Conservation (phyloP, 1,140 invertebrate genomes). For the Drosophila gunungcola region DNA sequence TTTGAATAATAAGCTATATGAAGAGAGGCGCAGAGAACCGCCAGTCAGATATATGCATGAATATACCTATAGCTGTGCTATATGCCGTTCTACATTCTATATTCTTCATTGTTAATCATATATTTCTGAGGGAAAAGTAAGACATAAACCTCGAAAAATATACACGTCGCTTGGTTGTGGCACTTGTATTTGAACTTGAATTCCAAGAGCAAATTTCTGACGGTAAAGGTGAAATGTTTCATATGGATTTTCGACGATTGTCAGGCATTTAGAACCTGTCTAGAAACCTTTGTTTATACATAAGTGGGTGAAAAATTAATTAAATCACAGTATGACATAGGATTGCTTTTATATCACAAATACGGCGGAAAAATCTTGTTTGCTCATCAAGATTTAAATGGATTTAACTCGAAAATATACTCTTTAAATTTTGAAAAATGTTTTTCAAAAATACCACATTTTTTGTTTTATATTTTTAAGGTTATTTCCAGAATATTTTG, state of each 20-base stretch:
- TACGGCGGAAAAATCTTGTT: too few relatives aligned
- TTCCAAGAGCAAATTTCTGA: constrained; percentile 58
- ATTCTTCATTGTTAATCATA: constrained; percentile 26
- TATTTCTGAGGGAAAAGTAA: constrained; percentile 33
- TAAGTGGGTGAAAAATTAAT: background rate
- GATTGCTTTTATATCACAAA: background rate
- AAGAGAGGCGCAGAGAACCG: constrained; percentile 15
- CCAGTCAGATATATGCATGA: constrained; percentile 29
- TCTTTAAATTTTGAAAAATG: background rate
- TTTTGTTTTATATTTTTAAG: background rate
- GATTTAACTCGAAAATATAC: constrained; percentile 1
- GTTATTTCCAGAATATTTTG: background rate
- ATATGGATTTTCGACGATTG: constrained; percentile 2
- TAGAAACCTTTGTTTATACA: constrained; percentile 24
- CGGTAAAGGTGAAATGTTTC: constrained; percentile 57
- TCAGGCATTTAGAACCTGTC: constrained; percentile 3
- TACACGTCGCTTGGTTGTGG: constrained; percentile 23
- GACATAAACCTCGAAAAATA: constrained; percentile 22
- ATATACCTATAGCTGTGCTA: constrained; percentile 20
- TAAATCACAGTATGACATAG: background rate
- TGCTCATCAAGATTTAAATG: constrained; percentile 2
- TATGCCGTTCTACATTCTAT: constrained; percentile 33
- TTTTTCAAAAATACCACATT: background rate
- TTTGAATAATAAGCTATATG: constrained; percentile 68
- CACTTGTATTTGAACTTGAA: constrained; percentile 76